Evolutionary conservation across 2,888 invertebrate genomes (phyloP).

Genomic region (Aproaerema taeniolella): DNA sequence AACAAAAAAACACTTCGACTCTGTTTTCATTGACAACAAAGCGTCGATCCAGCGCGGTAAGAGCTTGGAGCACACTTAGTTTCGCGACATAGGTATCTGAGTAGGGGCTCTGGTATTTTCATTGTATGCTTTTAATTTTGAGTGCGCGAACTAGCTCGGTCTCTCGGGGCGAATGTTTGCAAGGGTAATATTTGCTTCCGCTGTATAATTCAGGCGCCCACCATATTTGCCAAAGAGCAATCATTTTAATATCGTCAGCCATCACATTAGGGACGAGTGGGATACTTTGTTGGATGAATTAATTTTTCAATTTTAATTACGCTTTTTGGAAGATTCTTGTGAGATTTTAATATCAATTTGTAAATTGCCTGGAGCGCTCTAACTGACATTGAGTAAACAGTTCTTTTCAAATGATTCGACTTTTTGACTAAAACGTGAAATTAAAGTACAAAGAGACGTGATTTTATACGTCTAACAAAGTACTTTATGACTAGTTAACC

Average conservation of each 20-base stretch:
- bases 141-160: constrained; percentile 80
- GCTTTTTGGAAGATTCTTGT: constrained; percentile 22
- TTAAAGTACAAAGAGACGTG: too few species aligned
- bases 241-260: constrained; percentile 80
- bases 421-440: too few species aligned
- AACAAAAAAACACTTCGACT: constrained; percentile 75
- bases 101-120: constrained; percentile 75
- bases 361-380: constrained; percentile 1
- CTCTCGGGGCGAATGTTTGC: constrained; percentile 78
- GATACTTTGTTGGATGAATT: constrained; percentile 62
- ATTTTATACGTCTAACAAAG: too few species aligned
- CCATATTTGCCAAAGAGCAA: constrained; percentile 81
- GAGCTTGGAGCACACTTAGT: constrained; percentile 66
- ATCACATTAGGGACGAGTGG: constrained; percentile 70
- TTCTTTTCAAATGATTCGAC: constrained; percentile 6
- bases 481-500: too few species aligned
- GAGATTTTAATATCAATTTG: constrained; percentile 10
- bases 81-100: constrained; percentile 72
- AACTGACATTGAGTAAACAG: constrained; percentile 2
- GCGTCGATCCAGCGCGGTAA: constrained; percentile 61
- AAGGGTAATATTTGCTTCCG: constrained; percentile 79
- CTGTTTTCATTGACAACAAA: constrained; percentile 76
- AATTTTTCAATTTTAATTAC: constrained; percentile 64
- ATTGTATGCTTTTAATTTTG: constrained; percentile 82
- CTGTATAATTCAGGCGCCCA: constrained; percentile 80